Percentiles rank a stretch among this genome's conserved stretches.
phyloP scores from a whole-genome alignment of 2,113 vertebrate species.

The Podarcis muralis region DNA sequence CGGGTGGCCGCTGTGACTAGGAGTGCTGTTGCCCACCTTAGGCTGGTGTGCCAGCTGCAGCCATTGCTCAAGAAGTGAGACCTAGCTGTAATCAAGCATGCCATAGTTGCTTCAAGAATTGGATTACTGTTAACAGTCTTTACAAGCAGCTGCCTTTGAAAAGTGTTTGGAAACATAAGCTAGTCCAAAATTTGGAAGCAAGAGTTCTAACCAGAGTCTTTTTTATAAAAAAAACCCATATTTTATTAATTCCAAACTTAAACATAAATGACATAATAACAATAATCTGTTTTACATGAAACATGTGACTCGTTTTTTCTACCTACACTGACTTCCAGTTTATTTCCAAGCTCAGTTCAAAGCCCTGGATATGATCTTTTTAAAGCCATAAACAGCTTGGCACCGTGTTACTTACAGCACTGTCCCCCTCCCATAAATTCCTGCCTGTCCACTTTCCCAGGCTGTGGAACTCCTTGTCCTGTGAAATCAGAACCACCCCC shows the following conservation, averaged over 20 bases:
- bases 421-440: background rate
- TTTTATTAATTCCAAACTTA: no score
- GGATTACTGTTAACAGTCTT: background rate
- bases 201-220: background rate
- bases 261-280: no score
- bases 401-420: background rate
- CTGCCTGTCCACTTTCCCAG: background rate
- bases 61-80: background rate
- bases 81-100: background rate
- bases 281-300: background rate
- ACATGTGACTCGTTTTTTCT: background rate
- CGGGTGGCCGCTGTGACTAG: background rate
- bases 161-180: background rate
- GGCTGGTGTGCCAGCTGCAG: background rate
- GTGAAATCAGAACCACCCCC: background rate
- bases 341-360: background rate
- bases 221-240: background rate
- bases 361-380: background rate
- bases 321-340: background rate
- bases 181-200: background rate
- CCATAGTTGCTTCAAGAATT: background rate
- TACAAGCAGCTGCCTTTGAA: background rate
- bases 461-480: background rate
- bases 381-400: background rate
- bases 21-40: background rate